Evolutionary conservation across 1,140 invertebrate species (phyloP), one percentile per base, ranked within the genome.

Genomic region (Oncopodura yosiiana): DNA sequence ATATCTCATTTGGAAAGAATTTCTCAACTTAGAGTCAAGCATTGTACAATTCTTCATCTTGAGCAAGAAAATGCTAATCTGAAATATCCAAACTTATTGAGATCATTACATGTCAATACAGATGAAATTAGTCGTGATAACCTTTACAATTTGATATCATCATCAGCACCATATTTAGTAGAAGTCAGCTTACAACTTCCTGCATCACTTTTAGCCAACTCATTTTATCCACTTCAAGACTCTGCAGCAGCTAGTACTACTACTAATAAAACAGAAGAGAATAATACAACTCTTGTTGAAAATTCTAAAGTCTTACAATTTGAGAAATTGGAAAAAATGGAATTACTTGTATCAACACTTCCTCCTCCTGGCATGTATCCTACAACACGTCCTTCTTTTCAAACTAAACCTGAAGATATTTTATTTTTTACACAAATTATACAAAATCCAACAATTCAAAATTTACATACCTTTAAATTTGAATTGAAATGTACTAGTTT

Each of bases 51-150:
- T 8, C 12, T 56, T 2, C 52, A 58, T 44, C 56, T 62, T 29
- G 27, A 37, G 1, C 23, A 16, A 18, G 14, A 19, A 0, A 56
- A 19, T 2, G 49, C 50, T 11, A 48, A 45, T 11, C 48, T 62
- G 18, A 39, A 53, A 9, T 39, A 48, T 38, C 45, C 56, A 1
- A 39, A 50, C 23, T 36, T 62, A 3, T 30, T 62, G 1, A 14
- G 41, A 45, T 21, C 14, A 6, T 27, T 62, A 2, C 32, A 55
- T 27, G 42, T 62, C 19, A 18, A 34, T 3, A 46, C 34, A 0
- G 51, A 54, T 14, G 18, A 46, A 1, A 50, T 62, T 2, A 51
- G 55, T 3, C 26, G 48, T 1, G 38, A 53, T 5, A 62, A 58
- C 32, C 41, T 62, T 11, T 52, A 51, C 32, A 30, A 23, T 18